phyloP scores from a whole-genome alignment of 2,888 invertebrate species.

The Plagodis dolabraria region DNA sequence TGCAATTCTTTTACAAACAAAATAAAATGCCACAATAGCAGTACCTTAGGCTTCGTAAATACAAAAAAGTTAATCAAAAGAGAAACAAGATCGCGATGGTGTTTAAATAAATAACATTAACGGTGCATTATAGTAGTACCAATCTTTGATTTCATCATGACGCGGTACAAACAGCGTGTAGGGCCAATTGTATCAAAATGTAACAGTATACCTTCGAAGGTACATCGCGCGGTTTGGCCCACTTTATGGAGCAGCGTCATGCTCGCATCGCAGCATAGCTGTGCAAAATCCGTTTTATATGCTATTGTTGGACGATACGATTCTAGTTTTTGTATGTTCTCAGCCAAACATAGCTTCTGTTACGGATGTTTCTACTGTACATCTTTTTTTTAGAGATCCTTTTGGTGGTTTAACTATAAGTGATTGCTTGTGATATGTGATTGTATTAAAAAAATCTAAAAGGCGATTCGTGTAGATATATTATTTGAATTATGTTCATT shows the following conservation, averaged over 20 bases:
- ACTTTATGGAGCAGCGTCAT: constrained; percentile 47
- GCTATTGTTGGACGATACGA: constrained; percentile 12
- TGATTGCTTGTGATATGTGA: too few relatives aligned
- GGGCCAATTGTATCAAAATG: constrained; percentile 58
- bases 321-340: background rate
- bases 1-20: background rate
- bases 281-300: constrained; percentile 54
- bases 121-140: constrained; percentile 29
- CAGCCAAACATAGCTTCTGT: too few relatives aligned
- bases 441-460: too few relatives aligned
- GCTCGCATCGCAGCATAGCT: constrained; percentile 43
- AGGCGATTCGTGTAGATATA: too few relatives aligned
- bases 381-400: too few relatives aligned
- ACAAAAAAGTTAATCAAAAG: background rate
- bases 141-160: constrained; percentile 1
- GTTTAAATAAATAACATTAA: constrained; percentile 2
- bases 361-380: too few relatives aligned
- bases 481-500: too few relatives aligned
- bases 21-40: background rate
- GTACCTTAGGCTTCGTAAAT: background rate
- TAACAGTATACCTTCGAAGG: constrained; percentile 29
- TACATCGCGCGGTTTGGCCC: constrained; percentile 56
- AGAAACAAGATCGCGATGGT: constrained; percentile 4
- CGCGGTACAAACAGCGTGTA: constrained; percentile 29
- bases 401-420: too few relatives aligned